phyloP scores from a whole-genome alignment of 2,113 vertebrate genomes.

The Sander lucioperca region DNA sequence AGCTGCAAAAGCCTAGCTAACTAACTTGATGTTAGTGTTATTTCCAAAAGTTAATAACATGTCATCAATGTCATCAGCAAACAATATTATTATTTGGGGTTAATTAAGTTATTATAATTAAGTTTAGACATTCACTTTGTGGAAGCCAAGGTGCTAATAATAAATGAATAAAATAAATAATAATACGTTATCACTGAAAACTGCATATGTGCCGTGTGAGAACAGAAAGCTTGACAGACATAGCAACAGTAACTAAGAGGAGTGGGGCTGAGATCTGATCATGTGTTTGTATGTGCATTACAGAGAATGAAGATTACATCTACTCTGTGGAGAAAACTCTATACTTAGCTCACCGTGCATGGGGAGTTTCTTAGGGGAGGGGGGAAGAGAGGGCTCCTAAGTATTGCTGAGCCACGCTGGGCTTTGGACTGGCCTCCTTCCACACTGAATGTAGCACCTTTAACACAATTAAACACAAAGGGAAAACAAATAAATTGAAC shows the following conservation, averaged over 20 bases:
- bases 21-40: neutral
- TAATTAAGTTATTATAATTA: no score
- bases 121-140: neutral
- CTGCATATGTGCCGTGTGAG: neutral
- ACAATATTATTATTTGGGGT: neutral
- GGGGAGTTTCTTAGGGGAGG: slow-evolving; percentile 93
- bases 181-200: neutral
- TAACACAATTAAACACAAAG: slow-evolving; percentile 40
- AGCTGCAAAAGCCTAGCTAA: neutral
- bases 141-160: neutral
- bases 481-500: neutral
- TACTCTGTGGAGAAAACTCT: neutral
- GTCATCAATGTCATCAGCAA: neutral
- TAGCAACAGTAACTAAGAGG: neutral
- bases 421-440: slow-evolving; percentile 86
- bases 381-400: slow-evolving; percentile 90
- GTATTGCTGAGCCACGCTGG: slow-evolving; percentile 78
- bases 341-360: slow-evolving; percentile 88
- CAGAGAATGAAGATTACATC: neutral
- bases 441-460: slow-evolving; percentile 87
- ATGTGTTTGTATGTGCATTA: neutral
- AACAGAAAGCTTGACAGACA: neutral
- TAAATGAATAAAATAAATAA: no score
- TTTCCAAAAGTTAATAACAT: neutral
- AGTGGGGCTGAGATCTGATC: neutral